Percentiles rank a stretch among this genome's conserved stretches.
Conservation (phyloP, 2,888 invertebrate species). For the Nowickia ferox region DNA sequence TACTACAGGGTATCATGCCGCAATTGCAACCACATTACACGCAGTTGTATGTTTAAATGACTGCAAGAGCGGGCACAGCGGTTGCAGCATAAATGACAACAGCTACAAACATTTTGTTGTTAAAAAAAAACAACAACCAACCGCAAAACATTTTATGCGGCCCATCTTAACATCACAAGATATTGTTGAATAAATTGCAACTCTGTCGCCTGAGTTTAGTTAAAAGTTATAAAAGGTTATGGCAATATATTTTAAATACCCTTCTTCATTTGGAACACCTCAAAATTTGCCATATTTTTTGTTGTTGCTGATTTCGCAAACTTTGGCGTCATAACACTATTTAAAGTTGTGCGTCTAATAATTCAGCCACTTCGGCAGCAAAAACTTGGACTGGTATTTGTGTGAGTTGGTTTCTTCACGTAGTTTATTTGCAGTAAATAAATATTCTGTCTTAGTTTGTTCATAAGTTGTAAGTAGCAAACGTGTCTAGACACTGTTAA, state of each 20-base stretch:
- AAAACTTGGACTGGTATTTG: conserved; percentile 13
- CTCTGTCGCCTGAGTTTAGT: neutral
- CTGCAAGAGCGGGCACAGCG: neutral
- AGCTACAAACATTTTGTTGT: conserved; percentile 9
- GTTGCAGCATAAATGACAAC: conserved; percentile 18
- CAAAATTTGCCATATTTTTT: conserved; percentile 19
- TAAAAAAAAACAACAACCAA: conserved; percentile 26
- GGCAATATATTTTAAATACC: neutral
- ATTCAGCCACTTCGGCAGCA: conserved; percentile 20
- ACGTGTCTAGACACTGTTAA: conserved; percentile 63
- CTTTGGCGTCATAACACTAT: conserved; percentile 62
- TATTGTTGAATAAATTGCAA: conserved; percentile 20
- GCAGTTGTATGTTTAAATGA: conserved; percentile 61
- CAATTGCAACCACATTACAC: conserved; percentile 69
- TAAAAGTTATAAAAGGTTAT: conserved; percentile 17
- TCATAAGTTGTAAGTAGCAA: conserved; percentile 50
- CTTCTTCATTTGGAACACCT: neutral
- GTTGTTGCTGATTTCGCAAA: neutral
- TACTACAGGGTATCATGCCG: conserved; percentile 41
- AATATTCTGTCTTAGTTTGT: conserved; percentile 44
- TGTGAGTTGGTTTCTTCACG: conserved; percentile 17
- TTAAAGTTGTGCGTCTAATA: conserved; percentile 39
- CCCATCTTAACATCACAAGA: conserved; percentile 39
- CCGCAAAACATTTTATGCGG: conserved; percentile 62
- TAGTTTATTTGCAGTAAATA: conserved; percentile 47